Evolutionary conservation across 2,888 invertebrate species (phyloP), one percentile per base, ranked within the genome.

Genomic region (Drosophila parthenogenetica): DNA sequence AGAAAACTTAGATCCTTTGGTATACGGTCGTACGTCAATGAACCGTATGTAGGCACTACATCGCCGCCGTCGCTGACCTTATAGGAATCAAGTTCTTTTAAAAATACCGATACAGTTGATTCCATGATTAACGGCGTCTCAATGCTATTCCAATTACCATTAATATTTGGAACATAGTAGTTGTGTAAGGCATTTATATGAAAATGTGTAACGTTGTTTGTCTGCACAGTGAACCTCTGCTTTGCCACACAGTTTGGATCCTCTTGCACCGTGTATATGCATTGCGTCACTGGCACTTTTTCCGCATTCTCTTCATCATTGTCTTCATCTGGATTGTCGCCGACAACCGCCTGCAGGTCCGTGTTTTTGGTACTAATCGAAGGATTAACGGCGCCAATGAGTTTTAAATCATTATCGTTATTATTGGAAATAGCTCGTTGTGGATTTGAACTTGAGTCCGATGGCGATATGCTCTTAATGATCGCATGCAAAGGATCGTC

Each of bases 141-240:
- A 25, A 92, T 90, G 92, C 73, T 77, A 76, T 90, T 17, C 92
- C 93, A 93, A 67, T 94, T 94, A 74, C 94, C 95, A 90, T 95
- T 95, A 51, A 95, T 92, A 69, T 94, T 94, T 53, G 94, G 93
- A 75, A 94, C 91, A 71, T 90, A 92, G 42, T 91, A 92, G 89
- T 94, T 92, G 90, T 94, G 94, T 61, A 94, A 91, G 61, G 93
- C 93, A 68, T 93, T 92, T 62, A 95, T 93, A 71, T 94, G 93
- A 74, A 92, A 93, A 50, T 91, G 89, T 1, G 92, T 92, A 5
- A 93, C 88, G 68, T 89, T 73, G 65, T 88, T 90, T 3, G 90
- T 90, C 77, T 91, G 91, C 1, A 89, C 62, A 53, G 89, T 80
- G 19, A 90, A 92, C 0, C 87, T 81, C 50, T 87, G 45, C 45